Base-by-base conservation (phyloP, 2,113 vertebrate species). In the Lynx canadensis region DNA sequence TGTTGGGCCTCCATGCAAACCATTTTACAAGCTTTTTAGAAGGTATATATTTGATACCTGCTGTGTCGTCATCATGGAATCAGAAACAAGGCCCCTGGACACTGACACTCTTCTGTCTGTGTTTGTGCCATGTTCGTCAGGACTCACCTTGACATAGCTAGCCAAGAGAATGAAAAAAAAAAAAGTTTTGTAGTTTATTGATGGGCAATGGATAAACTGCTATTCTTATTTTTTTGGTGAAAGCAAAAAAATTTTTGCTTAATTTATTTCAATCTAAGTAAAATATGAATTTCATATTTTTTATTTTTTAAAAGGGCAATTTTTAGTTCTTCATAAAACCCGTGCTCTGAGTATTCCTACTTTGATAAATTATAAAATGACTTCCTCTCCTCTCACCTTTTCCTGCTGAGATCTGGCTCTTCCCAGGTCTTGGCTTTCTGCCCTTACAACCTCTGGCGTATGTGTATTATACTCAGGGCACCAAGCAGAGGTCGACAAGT, bases 311-410 rank as follows among this genome's bases (percentile, higher is more conserved):
- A 86, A 68, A 57, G 29, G 33, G 29, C 36, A 82, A 33, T 88
- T 50, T 87, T 96, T n/a, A 14, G 9, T 74, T 85, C 13, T 87
- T 94, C 21, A 38, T 83, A 86, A 91, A 96, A 52, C 48, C 55
- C 57, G 7, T 68, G 13, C 1, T 78, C 29, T 29, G 18, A n/a
- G 13, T 79, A 41, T 91, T 95, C 13, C 45, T 89, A 48, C 82
- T 96, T 93, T 79, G 52, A 91, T 82, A 82, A 93, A 89, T 55
- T 89, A 66, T n/a, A 89, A 95, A 97, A 80, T 74, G 27, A 21
- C 79, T 94, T 91, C 71, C 71, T 86, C 19, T 85, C 81, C 15
- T 66, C 45, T 90, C 4, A 1, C 13, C 25, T 97, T 94, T 94
- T 78, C 71, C 81, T 91, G 45, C 55, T 57, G 83, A 60, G 29